Conservation (phyloP, 1,140 invertebrate genomes). For the Drosophila tani region DNA sequence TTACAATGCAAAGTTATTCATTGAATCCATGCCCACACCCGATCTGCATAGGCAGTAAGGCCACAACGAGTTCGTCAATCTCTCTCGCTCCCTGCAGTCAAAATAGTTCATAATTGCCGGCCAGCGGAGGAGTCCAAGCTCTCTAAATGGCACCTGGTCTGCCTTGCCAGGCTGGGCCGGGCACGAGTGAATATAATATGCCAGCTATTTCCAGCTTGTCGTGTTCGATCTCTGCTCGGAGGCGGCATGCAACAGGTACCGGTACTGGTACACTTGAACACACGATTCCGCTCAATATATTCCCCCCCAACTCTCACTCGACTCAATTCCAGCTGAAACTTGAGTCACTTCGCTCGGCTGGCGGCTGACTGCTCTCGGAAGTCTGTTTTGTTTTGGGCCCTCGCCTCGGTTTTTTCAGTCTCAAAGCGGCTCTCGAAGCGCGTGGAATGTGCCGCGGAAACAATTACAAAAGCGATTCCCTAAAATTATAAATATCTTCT, state of each 20-base stretch:
- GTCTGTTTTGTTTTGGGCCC: slow-evolving; percentile 50
- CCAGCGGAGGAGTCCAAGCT: slow-evolving; percentile 41
- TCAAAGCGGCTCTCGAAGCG: slow-evolving; percentile 80
- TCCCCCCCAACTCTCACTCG: slow-evolving; percentile 9
- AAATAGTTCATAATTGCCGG: slow-evolving; percentile 77
- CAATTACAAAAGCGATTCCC: slow-evolving; percentile 19
- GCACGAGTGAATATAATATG: slow-evolving; percentile 6
- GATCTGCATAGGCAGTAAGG: slow-evolving; percentile 59
- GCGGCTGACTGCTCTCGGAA: slow-evolving; percentile 35
- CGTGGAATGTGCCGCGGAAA: slow-evolving; percentile 67
- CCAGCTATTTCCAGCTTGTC: slow-evolving; percentile 32
- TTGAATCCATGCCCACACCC: slow-evolving; percentile 28
- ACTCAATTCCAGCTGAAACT: slow-evolving; percentile 18
- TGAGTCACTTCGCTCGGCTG: slow-evolving; percentile 28
- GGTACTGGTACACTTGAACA: slow-evolving; percentile 4
- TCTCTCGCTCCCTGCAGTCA: slow-evolving; percentile 45
- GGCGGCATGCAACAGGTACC: slow-evolving; percentile 57
- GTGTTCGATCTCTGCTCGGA: slow-evolving; percentile 55
- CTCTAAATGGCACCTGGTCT: slow-evolving; percentile 71
- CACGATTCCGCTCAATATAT: slow-evolving; percentile 8
- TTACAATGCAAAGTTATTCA: slow-evolving; percentile 15
- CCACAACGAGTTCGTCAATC: slow-evolving; percentile 33
- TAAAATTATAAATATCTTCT: neutral
- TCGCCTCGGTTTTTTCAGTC: slow-evolving; percentile 61
- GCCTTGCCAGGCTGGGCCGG: slow-evolving; percentile 44